Conservation (phyloP, 2,888 invertebrate species). For the Pemphredon lugubris region DNA sequence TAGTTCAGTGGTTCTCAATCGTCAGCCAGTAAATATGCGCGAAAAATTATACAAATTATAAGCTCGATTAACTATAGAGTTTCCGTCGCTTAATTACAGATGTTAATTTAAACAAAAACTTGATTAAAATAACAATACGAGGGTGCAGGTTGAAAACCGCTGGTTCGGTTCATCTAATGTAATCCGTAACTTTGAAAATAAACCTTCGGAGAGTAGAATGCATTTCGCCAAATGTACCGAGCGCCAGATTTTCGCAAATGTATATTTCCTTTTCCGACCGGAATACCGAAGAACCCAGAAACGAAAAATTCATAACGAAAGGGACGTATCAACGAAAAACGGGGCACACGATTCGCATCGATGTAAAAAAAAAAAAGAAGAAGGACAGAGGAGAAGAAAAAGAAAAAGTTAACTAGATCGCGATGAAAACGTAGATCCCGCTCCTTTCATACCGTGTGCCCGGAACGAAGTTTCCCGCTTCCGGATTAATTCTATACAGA, state of each 20-base stretch:
- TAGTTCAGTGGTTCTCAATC: too few species aligned
- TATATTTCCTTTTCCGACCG: constrained; percentile 52
- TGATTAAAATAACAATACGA: too few species aligned
- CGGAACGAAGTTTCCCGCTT: not conserved
- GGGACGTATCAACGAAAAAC: not conserved
- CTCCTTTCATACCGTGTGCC: too few species aligned
- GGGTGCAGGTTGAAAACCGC: too few species aligned
- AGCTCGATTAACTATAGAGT: too few species aligned
- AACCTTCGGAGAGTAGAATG: too few species aligned
- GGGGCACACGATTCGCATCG: constrained; percentile 1
- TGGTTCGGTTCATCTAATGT: too few species aligned
- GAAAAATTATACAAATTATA: too few species aligned
- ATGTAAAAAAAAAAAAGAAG: not conserved
- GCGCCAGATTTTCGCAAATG: constrained; percentile 37
- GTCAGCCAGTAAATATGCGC: too few species aligned
- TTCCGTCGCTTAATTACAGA: too few species aligned
- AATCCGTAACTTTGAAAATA: too few species aligned
- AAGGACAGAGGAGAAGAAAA: constrained; percentile 15
- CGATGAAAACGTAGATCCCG: not conserved
- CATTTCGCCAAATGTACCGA: constrained; percentile 41
- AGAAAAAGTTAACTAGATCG: constrained; percentile 50
- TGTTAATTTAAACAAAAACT: too few species aligned
- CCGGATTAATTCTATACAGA: not conserved
- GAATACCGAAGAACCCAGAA: constrained; percentile 47
- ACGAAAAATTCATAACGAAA: constrained; percentile 33